These are phyloP conservation scores for Callipepla californica DNA, from an alignment of 2,113 vertebrate genomes.

Conservation along the genomic window DNA sequence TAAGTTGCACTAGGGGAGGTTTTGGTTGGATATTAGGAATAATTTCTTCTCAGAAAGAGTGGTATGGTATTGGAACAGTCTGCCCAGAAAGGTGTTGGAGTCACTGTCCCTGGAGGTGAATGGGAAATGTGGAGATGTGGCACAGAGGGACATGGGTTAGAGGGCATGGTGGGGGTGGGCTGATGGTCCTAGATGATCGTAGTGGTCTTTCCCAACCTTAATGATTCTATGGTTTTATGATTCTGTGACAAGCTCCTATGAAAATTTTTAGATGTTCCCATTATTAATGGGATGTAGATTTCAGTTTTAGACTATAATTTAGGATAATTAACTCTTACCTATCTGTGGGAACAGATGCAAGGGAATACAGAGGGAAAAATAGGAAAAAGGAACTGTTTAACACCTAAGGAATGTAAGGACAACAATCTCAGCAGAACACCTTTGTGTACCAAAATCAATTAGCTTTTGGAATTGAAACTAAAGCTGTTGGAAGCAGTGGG, in stretches of 20 bases:
- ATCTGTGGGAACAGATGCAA: not conserved
- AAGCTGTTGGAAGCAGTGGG: constrained; percentile 1
- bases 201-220: too few relatives aligned
- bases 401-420: not conserved
- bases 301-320: not conserved
- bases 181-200: too few relatives aligned
- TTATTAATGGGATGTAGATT: not conserved
- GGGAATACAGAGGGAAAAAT: not conserved
- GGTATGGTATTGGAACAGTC: too few relatives aligned
- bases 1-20: too few relatives aligned
- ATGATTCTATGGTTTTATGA: too few relatives aligned
- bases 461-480: constrained; percentile 22
- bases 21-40: too few relatives aligned
- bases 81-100: too few relatives aligned
- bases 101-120: too few relatives aligned
- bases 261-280: not conserved
- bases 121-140: too few relatives aligned
- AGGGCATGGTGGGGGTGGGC: too few relatives aligned
- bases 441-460: constrained; percentile 22
- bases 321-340: not conserved
- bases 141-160: too few relatives aligned
- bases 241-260: not conserved
- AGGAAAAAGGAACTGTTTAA: not conserved
- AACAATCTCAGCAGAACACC: not conserved
- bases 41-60: too few relatives aligned